Evolutionary conservation across 1,140 invertebrate species (phyloP).

Genomic region (Solenopsis fugax): DNA sequence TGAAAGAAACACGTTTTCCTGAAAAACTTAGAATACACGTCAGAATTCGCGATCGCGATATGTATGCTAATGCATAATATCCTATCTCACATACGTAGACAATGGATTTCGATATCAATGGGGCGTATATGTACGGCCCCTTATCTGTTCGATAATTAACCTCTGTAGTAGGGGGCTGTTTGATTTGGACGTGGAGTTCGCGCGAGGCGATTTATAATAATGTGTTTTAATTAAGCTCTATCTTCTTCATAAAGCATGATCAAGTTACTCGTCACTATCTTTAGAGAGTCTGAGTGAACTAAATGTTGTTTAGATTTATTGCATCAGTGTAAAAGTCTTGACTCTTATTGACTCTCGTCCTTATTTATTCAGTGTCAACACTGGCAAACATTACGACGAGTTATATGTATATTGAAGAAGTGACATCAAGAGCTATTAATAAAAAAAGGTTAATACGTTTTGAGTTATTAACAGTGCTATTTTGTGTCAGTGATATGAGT

Average conservation of each 20-base stretch:
- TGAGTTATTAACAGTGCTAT: no score
- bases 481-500: no score
- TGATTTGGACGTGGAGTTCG: slow-evolving; percentile 5
- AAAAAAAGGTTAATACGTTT: no score
- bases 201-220: slow-evolving; percentile 21
- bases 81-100: neutral
- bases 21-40: neutral
- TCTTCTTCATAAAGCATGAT: neutral
- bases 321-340: no score
- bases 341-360: no score
- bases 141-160: slow-evolving; percentile 56
- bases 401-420: no score
- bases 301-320: neutral
- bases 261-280: neutral
- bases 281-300: neutral
- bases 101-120: slow-evolving; percentile 42
- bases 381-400: no score
- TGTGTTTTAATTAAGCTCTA: neutral
- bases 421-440: no score
- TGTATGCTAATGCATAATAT: neutral
- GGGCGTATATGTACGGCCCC: neutral
- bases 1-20: neutral
- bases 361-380: no score
- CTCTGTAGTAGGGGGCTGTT: neutral
- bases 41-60: neutral